Evolutionary conservation across 2,113 vertebrate species (phyloP), one percentile per base, ranked within the genome.

Genomic region (Castor canadensis): DNA sequence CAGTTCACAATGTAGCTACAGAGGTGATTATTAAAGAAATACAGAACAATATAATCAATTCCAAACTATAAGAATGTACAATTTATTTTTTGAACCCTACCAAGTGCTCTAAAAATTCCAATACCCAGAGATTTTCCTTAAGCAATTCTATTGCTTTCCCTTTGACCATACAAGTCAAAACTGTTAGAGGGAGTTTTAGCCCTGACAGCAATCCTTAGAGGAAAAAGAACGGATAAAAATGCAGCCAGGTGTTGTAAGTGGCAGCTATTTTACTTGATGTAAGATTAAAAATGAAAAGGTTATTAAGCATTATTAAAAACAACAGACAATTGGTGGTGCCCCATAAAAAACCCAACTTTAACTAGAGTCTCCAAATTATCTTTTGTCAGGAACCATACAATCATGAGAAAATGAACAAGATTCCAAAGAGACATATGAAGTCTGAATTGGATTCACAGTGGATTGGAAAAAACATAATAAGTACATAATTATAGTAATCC

Each of bases 401-500:
- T 96, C 93, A 97, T 0, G 35, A 97, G 95, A 95, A 98, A 97
- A 98, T 96, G 58, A 97, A 97, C 94, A 97, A 75, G 87, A 84
- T 93, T 97, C 94, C 92, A 95, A 97, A 95, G 96, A 98, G 96
- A 95, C 72, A 94, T 54, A 58, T 47, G 26, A 97, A 98, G 87
- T 97, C 95, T 96, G 97, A 95, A 98, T 98, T 88, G 98, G 28
- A 98, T 97, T 98, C 98, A 96, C 3, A 32, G 86, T 16, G 94
- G 73, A 85, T 81, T 96, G 97, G 79, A 96, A 94, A 94, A 62
- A 95, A 98, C 43, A 16, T 24, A 97, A 95, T 67, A 98, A 97
- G 96, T 97, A 96, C 90, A 32, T 96, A 98, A 98, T 98, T 98
- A 98, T 94, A 97, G 96, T 72, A 97, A 98, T 85, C 93, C 96